Evolutionary conservation across 2,888 invertebrate genomes (phyloP), one percentile per base, ranked within the genome.

Genomic region (Folsomia manolachei): DNA sequence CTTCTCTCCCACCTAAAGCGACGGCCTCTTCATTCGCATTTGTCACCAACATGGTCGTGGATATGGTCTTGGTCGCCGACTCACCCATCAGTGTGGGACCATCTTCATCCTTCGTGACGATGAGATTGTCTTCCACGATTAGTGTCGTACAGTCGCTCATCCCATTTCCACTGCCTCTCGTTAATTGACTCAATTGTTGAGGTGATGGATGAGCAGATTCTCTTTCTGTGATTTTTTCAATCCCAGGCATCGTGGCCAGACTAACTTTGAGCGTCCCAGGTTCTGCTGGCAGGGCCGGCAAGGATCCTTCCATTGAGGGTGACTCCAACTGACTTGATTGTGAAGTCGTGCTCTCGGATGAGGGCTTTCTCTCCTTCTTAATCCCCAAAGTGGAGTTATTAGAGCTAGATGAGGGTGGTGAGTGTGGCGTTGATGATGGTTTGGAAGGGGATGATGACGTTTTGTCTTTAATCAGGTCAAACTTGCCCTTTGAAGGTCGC

Each of bases 151-250:
- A 65, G 23, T 68, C 51, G 0, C 65, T 62, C 69, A 71, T 66
- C n/a, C 79, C 77, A 63, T 77, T 77, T 52, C 74, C 75, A 71
- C 65, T 74, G 21, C 73, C 71, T 66, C 75, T 51, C 2, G 82
- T 82, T 63, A 83, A 74, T 70, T 83, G 82, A 69, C 80, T 81
- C 51, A 84, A 78, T 71, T 83, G 83, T 56, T 83, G 83, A 2
- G 75, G 80, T 75, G 85, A 82, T 23, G 90, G 93, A 86, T 96
- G 95, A 0, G 97, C 96, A 0, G 93, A 93, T 83, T 95, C 94
- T 72, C 92, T 89, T 84, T 97, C 97, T 2, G 98, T 98, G 93
- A 97, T 97, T 79, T 92, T 91, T 69, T 90, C 91, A 78, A 95
- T 91, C 21, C 90, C 91, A 89, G 80, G 80, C 63, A 79, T 71